Base-by-base conservation (phyloP, 2,797 vertebrate genomes). In the Sebastes elongatus region DNA sequence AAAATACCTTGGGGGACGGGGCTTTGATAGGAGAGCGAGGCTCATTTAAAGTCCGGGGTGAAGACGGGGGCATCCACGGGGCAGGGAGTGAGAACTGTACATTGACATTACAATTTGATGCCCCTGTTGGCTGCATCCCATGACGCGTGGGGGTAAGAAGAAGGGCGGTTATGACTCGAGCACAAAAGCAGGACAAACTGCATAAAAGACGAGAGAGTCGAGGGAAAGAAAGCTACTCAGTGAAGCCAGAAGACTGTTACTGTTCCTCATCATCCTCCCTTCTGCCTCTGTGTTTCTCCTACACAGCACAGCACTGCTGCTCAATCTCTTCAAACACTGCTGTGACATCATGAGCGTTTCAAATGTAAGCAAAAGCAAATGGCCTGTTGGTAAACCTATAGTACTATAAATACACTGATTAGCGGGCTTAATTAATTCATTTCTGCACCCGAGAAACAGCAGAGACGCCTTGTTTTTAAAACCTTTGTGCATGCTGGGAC, bases 51-150 rank as follows among this genome's bases (percentile, higher is more conserved):
- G 83, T 81, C 78, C 64, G 75, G 77, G 67, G 67, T 82, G 74
- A 92, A 74, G 73, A 77, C 3, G 74, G 86, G 91, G 92, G 80
- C 86, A 88, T 82, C 80, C 85, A 81, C 82, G 74, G 81, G 85
- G 57, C 74, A 89, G 78, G 38, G 71, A 87, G 67, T 68, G 82
- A 91, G 74, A 90, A 83, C 67, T 62, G 83, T 88, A 88, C 76
- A 79, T 56, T 69, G 60, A 81, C 49, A 78, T 71, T 78, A 76
- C 76, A 81, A 82, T 87, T 86, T 78, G 49, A 83, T 87, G 60
- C 70, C 71, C 76, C 59, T 81, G 59, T 59, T 86, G 72, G 74
- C 85, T 77, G 42, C 49, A 72, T 87, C 88, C 72, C 65, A 85
- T 49, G 78, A 81, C 63, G 74, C 69, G 71, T 68, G 55, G 65